A percentile compares a stretch with the other conserved stretches of the same genome.
phyloP scores from a whole-genome alignment of 2,888 invertebrate species.

The Odontomyia ornata region DNA sequence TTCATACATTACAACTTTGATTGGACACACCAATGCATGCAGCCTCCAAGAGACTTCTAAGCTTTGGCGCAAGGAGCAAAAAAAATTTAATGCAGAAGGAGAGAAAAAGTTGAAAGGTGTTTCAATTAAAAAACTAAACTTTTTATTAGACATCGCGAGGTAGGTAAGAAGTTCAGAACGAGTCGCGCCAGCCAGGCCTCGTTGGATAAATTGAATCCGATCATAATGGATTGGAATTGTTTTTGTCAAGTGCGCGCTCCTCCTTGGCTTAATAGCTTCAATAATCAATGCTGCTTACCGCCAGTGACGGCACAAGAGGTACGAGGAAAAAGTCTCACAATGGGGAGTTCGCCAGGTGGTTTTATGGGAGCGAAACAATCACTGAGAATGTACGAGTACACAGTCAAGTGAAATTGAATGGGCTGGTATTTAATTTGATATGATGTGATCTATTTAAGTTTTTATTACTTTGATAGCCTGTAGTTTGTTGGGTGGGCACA shows the following conservation, averaged over 20 bases:
- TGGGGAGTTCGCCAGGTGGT: background rate
- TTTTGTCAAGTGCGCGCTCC: slow-evolving; percentile 26
- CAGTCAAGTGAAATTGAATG: background rate
- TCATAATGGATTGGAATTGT: slow-evolving; percentile 31
- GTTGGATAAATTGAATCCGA: slow-evolving; percentile 32
- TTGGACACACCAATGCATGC: background rate
- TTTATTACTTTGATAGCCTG: background rate
- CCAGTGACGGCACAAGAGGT: background rate
- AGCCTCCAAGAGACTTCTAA: background rate
- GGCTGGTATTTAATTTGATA: background rate
- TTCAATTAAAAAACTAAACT: slow-evolving; percentile 24
- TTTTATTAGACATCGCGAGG: background rate
- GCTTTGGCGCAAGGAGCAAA: too few species aligned
- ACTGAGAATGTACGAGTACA: too few species aligned
- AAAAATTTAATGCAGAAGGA: background rate
- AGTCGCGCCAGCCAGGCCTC: background rate
- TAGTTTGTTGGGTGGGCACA: background rate
- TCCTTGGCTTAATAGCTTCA: slow-evolving; percentile 13
- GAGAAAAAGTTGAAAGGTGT: slow-evolving; percentile 13
- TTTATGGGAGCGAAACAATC: background rate
- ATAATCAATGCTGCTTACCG: background rate
- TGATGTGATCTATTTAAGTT: slow-evolving; percentile 2
- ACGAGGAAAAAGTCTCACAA: slow-evolving; percentile 23
- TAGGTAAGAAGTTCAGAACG: background rate
- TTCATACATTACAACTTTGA: too few species aligned